phyloP scores from a whole-genome alignment of 2,888 invertebrate species.

The Rotaria magnacalcarata region DNA sequence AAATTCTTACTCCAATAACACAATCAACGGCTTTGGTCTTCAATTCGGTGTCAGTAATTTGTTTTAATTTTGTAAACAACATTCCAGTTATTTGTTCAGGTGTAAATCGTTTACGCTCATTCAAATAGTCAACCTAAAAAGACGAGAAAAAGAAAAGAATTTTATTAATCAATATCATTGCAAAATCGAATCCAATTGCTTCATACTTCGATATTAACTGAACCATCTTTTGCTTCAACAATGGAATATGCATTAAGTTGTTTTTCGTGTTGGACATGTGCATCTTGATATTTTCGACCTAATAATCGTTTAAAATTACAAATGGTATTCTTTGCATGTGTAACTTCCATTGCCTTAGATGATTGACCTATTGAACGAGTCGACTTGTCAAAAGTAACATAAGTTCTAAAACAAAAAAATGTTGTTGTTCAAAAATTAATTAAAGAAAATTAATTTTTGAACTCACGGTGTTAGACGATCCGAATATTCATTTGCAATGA shows the following conservation, averaged over 20 bases:
- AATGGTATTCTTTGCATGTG: constrained; percentile 93
- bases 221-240: not conserved
- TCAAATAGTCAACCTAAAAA: constrained; percentile 67
- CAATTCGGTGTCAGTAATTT: constrained; percentile 76
- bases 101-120: constrained; percentile 51
- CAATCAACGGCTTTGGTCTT: constrained; percentile 75
- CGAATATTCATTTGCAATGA: constrained; percentile 97
- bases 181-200: too few relatives aligned
- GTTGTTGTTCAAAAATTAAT: too few relatives aligned
- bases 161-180: constrained; percentile 69
- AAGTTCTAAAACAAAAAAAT: constrained; percentile 70
- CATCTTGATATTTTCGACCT: constrained; percentile 83
- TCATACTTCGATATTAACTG: constrained; percentile 2
- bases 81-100: constrained; percentile 93
- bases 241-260: constrained; percentile 53
- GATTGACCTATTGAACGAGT: constrained; percentile 83
- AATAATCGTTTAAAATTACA: constrained; percentile 85
- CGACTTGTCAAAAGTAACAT: constrained; percentile 89
- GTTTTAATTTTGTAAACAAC: constrained; percentile 91
- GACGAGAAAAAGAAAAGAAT: constrained; percentile 67
- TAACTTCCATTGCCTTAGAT: constrained; percentile 83
- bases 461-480: constrained; percentile 90
- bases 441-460: not conserved
- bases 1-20: constrained; percentile 53
- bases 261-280: constrained; percentile 74